These are phyloP conservation scores for Sinodicranocentrus sp. DNA, from an alignment of 2,888 invertebrate genomes.

Conservation along the genomic window DNA sequence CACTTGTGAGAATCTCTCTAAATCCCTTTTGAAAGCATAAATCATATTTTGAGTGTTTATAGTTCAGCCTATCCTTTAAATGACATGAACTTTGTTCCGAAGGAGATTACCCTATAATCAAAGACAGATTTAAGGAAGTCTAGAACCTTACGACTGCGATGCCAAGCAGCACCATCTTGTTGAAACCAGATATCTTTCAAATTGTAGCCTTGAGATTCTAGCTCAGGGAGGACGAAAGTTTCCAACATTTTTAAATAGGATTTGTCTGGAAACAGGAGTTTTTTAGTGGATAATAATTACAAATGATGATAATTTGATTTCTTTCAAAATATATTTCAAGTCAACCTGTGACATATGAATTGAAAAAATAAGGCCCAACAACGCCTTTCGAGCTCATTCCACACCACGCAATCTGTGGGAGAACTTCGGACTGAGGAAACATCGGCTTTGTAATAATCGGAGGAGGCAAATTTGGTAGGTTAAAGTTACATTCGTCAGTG, in stretches of 20 bases:
- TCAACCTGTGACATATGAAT: conserved; percentile 74
- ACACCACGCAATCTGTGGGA: conserved; percentile 75
- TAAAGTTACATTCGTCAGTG: conserved; percentile 75
- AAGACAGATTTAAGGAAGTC: conserved; percentile 70
- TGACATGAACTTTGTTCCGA: conserved; percentile 61
- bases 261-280: conserved; percentile 59
- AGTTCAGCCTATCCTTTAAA: conserved; percentile 68
- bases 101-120: conserved; percentile 70
- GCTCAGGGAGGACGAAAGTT: conserved; percentile 68
- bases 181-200: conserved; percentile 59
- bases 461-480: conserved; percentile 18
- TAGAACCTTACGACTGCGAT: conserved; percentile 65
- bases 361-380: conserved; percentile 76
- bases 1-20: conserved; percentile 61
- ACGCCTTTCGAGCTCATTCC: conserved; percentile 71
- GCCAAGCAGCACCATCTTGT: conserved; percentile 71
- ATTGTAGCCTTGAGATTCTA: conserved; percentile 53
- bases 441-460: conserved; percentile 24
- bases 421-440: conserved; percentile 53
- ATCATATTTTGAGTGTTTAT: conserved; percentile 61
- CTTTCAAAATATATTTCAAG: background rate
- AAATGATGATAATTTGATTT: background rate
- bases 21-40: conserved; percentile 57
- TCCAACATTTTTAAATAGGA: conserved; percentile 74
- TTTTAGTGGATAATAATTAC: background rate